Percentiles rank a stretch among this genome's conserved stretches.
phyloP scores from a whole-genome alignment of 2,888 invertebrate genomes.

The Ectemnius cavifrons region DNA sequence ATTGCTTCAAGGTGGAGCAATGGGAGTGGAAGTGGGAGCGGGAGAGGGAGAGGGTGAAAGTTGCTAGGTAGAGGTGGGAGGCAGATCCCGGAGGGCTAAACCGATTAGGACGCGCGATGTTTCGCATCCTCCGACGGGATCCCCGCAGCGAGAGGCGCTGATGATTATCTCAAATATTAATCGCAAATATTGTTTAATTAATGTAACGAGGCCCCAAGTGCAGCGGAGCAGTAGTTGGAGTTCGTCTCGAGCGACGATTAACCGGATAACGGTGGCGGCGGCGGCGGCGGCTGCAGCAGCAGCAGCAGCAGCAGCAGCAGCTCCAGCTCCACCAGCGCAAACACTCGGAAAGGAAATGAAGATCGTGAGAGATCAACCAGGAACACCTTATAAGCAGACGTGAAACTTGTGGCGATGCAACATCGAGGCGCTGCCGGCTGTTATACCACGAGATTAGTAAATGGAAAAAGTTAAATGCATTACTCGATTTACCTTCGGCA shows the following conservation, averaged over 20 bases:
- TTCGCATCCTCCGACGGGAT: constrained; percentile 57
- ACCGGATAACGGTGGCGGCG: constrained; percentile 7
- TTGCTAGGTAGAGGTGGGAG: constrained; percentile 21
- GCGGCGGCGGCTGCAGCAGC: constrained; percentile 1
- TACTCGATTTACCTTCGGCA: no score
- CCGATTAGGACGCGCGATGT: constrained; percentile 67
- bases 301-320: no score
- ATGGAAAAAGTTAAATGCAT: no score
- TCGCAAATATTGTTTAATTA: constrained; percentile 76
- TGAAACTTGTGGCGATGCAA: no score
- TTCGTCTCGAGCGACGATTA: constrained; percentile 28
- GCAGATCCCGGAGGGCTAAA: constrained; percentile 62
- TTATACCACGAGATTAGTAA: no score
- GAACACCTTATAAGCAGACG: no score
- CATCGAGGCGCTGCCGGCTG: no score
- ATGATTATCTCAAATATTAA: constrained; percentile 76
- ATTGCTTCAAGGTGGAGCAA: background rate
- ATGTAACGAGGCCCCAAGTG: constrained; percentile 66
- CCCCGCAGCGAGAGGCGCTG: constrained; percentile 69
- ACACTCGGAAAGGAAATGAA: background rate
- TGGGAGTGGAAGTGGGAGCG: background rate
- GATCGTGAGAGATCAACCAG: background rate
- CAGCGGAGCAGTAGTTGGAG: constrained; percentile 14
- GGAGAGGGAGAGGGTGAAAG: constrained; percentile 5
- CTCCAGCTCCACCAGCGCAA: background rate